These are phyloP conservation scores for Acanthurus leucopareius DNA, from an alignment of 2,797 vertebrate species.

Conservation along the genomic window DNA sequence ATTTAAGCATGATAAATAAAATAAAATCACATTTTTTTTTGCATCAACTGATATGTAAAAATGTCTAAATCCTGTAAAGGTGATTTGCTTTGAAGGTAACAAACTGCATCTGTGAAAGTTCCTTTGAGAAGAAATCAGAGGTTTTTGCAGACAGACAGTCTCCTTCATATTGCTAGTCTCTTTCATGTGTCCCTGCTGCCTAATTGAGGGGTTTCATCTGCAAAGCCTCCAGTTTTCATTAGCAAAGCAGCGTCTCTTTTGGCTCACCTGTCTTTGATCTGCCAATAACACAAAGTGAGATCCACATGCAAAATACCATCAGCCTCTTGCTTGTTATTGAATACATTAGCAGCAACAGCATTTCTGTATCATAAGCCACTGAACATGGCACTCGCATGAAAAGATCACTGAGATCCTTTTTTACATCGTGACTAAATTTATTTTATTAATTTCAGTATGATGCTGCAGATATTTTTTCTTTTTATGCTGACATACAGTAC, in stretches of 20 bases:
- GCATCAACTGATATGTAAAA: neutral
- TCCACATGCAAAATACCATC: constrained; percentile 56
- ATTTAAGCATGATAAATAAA: neutral
- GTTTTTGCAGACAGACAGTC: constrained; percentile 74
- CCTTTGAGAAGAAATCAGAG: neutral
- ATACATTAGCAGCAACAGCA: constrained; percentile 15
- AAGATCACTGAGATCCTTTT: neutral
- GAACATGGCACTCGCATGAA: neutral
- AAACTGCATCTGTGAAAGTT: constrained; percentile 15
- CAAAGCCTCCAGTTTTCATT: constrained; percentile 72
- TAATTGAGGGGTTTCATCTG: constrained; percentile 77
- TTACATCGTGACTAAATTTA: neutral
- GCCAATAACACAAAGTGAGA: constrained; percentile 61
- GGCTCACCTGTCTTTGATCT: constrained; percentile 84
- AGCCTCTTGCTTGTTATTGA: constrained; percentile 1
- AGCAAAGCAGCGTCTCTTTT: constrained; percentile 68
- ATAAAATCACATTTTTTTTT: neutral
- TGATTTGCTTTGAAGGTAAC: neutral
- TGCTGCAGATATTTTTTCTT: neutral
- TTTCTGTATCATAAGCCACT: constrained; percentile 5
- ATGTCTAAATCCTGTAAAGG: neutral
- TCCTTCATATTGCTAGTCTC: constrained; percentile 70
- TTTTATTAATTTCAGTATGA: neutral
- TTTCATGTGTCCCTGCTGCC: constrained; percentile 80
- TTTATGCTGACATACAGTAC: too few species aligned